phyloP scores from a whole-genome alignment of 2,797 vertebrate species.

The Arremon aurantiirostris region DNA sequence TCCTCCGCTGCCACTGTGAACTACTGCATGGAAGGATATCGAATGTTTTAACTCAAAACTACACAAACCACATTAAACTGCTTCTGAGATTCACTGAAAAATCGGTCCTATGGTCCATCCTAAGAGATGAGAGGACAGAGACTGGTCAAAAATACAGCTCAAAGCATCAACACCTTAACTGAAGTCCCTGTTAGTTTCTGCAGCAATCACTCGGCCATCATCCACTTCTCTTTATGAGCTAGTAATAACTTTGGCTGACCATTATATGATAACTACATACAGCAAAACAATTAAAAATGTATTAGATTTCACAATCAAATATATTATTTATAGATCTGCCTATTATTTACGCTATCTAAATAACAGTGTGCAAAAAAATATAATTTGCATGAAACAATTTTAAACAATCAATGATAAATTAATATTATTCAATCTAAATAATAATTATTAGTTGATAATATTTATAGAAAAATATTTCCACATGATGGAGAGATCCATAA shows the following conservation, averaged over 20 bases:
- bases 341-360: neutral
- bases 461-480: neutral
- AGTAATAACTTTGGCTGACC: neutral
- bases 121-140: neutral
- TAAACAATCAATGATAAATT: too few species aligned
- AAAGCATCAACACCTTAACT: neutral
- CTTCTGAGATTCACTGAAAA: neutral
- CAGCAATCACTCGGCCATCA: neutral
- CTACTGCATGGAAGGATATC: accelerated
- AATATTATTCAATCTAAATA: neutral
- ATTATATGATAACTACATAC: neutral
- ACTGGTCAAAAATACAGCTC: neutral
- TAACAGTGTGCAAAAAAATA: neutral
- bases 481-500: neutral
- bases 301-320: neutral
- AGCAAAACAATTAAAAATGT: neutral
- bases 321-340: neutral
- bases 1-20: neutral
- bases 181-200: neutral
- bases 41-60: neutral
- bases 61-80: neutral
- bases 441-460: neutral
- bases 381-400: too few species aligned
- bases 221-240: neutral
- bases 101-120: neutral